Conservation (phyloP, 2,113 vertebrate species). For the Progne subis region DNA sequence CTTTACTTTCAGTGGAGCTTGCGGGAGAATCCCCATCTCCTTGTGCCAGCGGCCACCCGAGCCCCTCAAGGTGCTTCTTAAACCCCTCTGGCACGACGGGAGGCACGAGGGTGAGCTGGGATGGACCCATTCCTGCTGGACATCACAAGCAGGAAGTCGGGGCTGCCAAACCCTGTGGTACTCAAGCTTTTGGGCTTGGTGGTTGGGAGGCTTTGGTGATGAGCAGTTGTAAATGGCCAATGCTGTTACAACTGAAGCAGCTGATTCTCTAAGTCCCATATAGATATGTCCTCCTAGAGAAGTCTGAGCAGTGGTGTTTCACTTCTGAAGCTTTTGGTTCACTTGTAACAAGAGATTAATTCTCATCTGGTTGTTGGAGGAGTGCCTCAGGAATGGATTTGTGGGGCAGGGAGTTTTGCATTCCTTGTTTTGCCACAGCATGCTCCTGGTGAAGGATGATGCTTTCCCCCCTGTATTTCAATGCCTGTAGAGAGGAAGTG, state of each 20-base stretch:
- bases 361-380: not conserved
- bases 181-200: not conserved
- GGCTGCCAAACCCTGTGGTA: not conserved
- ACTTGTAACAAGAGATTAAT: not conserved
- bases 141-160: not conserved
- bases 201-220: not conserved
- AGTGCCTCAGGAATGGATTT: rapidly evolving
- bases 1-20: not conserved
- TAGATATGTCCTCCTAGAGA: not conserved
- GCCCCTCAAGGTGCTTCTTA: not conserved
- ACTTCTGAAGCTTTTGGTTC: not conserved
- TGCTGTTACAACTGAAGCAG: not conserved
- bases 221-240: not conserved
- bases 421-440: not conserved
- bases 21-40: not conserved
- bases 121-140: not conserved
- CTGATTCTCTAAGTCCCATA: not conserved
- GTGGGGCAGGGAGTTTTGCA: not conserved
- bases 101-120: not conserved
- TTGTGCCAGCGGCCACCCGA: no score
- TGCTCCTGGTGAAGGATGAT: not conserved
- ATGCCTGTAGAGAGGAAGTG: not conserved
- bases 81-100: not conserved
- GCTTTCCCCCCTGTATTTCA: not conserved
- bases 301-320: not conserved